Evolutionary conservation across 2,888 invertebrate genomes (phyloP).

Genomic region (Acronicta alni): DNA sequence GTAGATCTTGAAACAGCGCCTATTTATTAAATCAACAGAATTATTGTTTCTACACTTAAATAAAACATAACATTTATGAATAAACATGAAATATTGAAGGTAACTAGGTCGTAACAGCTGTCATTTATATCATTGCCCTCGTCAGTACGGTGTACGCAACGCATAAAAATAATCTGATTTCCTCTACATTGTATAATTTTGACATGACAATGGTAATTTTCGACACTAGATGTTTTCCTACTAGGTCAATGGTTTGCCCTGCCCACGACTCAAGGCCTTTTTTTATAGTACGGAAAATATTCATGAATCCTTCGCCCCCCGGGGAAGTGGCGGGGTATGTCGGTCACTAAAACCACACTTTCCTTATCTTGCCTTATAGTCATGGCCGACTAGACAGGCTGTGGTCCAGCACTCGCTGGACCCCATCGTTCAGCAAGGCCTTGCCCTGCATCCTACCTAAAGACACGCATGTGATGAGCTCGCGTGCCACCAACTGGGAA

Average conservation of each 20-base stretch:
- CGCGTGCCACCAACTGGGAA: too few relatives aligned
- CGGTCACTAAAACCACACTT: too few relatives aligned
- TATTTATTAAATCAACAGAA: neutral
- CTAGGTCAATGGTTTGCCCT: neutral
- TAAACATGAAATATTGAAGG: slow-evolving; percentile 34
- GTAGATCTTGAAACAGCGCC: too few relatives aligned
- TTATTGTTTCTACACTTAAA: neutral
- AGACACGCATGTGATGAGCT: too few relatives aligned
- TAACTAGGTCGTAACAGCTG: slow-evolving; percentile 25
- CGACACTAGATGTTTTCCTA: neutral
- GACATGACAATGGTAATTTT: slow-evolving; percentile 18
- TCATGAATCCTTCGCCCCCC: too few relatives aligned
- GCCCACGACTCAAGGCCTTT: neutral
- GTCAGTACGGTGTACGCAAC: slow-evolving; percentile 5
- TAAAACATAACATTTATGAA: slow-evolving; percentile 26
- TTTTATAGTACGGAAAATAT: neutral
- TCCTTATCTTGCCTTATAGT: too few relatives aligned
- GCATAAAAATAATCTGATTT: slow-evolving; percentile 33
- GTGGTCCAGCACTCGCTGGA: too few relatives aligned
- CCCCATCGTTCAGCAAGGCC: too few relatives aligned
- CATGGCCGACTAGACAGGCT: too few relatives aligned
- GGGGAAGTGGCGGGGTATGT: too few relatives aligned
- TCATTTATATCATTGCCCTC: slow-evolving; percentile 5
- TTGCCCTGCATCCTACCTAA: too few relatives aligned
- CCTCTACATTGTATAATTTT: slow-evolving; percentile 29